These are phyloP conservation scores for Gadopsis marmoratus DNA, from an alignment of 2,797 vertebrate genomes.

Conservation along the genomic window DNA sequence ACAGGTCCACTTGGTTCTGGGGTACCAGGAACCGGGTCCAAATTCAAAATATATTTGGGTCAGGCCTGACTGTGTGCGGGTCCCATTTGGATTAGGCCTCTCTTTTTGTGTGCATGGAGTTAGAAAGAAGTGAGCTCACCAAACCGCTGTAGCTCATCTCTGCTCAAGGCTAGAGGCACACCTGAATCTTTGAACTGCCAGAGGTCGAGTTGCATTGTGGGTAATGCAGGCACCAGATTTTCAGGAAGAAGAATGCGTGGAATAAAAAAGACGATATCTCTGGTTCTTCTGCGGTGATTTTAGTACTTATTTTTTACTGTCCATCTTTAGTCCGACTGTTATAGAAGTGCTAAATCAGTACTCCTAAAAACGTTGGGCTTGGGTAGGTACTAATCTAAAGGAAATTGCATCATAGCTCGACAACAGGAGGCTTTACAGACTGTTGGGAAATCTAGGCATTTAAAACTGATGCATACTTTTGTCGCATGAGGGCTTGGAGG, in stretches of 20 bases:
- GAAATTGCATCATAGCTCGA: constrained; percentile 11
- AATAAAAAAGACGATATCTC: too few species aligned
- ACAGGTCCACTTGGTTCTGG: not conserved
- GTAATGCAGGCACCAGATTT: too few species aligned
- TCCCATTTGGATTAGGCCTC: too few species aligned
- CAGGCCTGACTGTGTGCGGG: not conserved
- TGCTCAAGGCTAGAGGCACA: not conserved
- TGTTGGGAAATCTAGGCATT: not conserved
- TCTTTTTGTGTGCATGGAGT: not conserved
- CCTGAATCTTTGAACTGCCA: not conserved
- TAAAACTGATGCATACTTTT: not conserved
- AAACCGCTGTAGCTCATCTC: not conserved
- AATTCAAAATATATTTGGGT: not conserved
- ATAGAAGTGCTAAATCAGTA: not conserved
- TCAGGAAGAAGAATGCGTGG: too few species aligned
- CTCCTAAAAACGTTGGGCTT: not conserved
- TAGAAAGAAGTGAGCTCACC: not conserved
- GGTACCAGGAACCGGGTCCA: not conserved
- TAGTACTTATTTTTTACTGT: not conserved
- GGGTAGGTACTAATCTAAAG: not conserved
- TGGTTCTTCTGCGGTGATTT: not conserved
- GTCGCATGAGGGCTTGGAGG: not conserved
- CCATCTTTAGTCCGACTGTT: not conserved
- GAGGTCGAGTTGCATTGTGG: not conserved
- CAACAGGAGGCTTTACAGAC: constrained; percentile 4